Conservation (phyloP, 2,113 vertebrate species). For the Dendropsophus ebraccatus region DNA sequence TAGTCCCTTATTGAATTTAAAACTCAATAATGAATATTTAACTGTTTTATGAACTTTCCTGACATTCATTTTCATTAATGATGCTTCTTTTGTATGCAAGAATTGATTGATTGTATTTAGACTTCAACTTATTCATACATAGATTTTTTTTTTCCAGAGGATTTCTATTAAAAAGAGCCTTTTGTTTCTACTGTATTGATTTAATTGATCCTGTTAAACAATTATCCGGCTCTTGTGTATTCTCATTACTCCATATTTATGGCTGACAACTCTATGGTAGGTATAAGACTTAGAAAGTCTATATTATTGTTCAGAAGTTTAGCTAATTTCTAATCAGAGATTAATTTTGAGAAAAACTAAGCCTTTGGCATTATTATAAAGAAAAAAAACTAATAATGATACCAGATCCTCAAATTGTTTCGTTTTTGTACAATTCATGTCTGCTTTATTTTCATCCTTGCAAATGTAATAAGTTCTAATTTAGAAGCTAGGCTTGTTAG, state of each 20-base stretch:
- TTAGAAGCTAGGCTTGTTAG: too few species aligned
- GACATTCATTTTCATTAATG: conserved; percentile 17
- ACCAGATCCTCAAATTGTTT: too few species aligned
- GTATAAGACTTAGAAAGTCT: neutral
- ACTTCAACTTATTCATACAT: neutral
- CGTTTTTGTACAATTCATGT: too few species aligned
- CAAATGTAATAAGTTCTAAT: too few species aligned
- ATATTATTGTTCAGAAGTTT: neutral
- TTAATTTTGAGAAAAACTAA: neutral
- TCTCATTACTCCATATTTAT: neutral
- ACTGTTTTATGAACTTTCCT: conserved; percentile 33
- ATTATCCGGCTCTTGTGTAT: neutral
- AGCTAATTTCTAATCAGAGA: neutral
- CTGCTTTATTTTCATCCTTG: too few species aligned
- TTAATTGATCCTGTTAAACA: conserved; percentile 17
- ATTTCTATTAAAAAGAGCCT: conserved; percentile 29
- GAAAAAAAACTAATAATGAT: too few species aligned
- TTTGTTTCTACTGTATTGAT: conserved; percentile 32
- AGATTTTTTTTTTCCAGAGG: conserved; percentile 19
- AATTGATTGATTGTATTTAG: conserved; percentile 27
- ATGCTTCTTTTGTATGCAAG: conserved; percentile 12
- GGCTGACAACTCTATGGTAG: neutral
- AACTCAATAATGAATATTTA: conserved; percentile 35
- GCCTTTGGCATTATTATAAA: neutral
- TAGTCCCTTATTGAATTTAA: conserved; percentile 16